These are phyloP conservation scores for Cottus gobio DNA, from an alignment of 2,113 vertebrate species.

Conservation along the genomic window DNA sequence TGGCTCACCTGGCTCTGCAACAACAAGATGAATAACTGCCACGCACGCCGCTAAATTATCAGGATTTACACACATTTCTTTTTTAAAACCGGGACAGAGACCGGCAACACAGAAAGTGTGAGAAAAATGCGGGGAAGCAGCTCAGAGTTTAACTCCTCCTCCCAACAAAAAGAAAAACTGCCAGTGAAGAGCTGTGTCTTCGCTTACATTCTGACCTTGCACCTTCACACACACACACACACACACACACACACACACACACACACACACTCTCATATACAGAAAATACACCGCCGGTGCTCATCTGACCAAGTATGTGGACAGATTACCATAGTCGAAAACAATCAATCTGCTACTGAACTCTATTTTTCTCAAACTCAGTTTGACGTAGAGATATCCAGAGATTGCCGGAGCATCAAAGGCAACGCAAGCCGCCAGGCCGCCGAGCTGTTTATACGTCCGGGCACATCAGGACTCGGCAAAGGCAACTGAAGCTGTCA, in stretches of 20 bases:
- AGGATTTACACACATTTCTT: slow-evolving; percentile 67
- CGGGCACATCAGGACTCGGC: neutral
- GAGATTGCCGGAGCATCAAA: slow-evolving; percentile 20
- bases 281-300: slow-evolving; percentile 20
- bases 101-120: slow-evolving; percentile 11
- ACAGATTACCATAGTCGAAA: slow-evolving; percentile 56
- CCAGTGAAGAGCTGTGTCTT: neutral
- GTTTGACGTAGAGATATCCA: slow-evolving; percentile 29
- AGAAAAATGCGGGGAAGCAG: slow-evolving; percentile 19
- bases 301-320: slow-evolving; percentile 44
- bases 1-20: slow-evolving; percentile 66
- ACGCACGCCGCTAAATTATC: slow-evolving; percentile 56
- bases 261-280: neutral
- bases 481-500: neutral
- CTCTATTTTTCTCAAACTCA: slow-evolving; percentile 23
- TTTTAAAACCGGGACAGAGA: slow-evolving; percentile 32
- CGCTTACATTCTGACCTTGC: neutral
- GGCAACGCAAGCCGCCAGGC: neutral
- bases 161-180: neutral
- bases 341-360: slow-evolving; percentile 31
- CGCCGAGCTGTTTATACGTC: neutral
- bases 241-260: neutral
- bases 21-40: slow-evolving; percentile 70
- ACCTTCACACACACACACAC: neutral
- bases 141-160: slow-evolving; percentile 19